Base-by-base conservation (phyloP, 2,797 vertebrate genomes). In the Ambastaia sidthimunki region DNA sequence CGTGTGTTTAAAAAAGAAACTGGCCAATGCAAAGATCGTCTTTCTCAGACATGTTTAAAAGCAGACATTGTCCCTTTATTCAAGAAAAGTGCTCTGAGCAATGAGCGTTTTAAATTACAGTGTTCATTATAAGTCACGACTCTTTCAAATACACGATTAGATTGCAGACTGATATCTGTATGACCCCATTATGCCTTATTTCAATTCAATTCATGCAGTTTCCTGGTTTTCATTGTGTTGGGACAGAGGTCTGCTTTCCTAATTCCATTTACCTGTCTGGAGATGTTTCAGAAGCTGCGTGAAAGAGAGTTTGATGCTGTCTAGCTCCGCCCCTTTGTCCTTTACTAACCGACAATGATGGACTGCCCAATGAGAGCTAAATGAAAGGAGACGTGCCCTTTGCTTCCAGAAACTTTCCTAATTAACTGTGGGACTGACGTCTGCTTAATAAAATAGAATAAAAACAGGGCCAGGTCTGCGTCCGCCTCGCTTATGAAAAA, bases 181-280 rank as follows among this genome's bases (percentile, higher is more conserved):
- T 85, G 54, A 54, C 65, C 21, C 48, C n/a, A 44, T 76, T 70
- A 52, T 76, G 74, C 9, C 28, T 73, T 52, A 41, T 69, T 82
- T 65, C 54, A 44, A 83, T 89, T 76, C 84, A 81, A 79, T 68
- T 48, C 80, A 67, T 31, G 21, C 65, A 7, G 74, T 55, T 37
- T 88, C 72, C 71, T 81, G 71, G 12, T 76, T 28, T 25, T 65
- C 83, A 71, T 62, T 52, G 71, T 74, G 74, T 66, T 78, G 81
- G 86, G 82, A 82, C 88, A 66, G 80, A 81, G 60, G 60, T 90
- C 74, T 89, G 87, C 90, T 89, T 87, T 68, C 85, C 76, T 90
- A 90, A 92, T 89, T 90, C 62, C 84, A 89, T 92, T 91, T 85
- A 83, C 76, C 80, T 87, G 87, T 82, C 80, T 88, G 70, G 78